phyloP scores from a whole-genome alignment of 2,888 invertebrate genomes.

The Aelia acuminata region DNA sequence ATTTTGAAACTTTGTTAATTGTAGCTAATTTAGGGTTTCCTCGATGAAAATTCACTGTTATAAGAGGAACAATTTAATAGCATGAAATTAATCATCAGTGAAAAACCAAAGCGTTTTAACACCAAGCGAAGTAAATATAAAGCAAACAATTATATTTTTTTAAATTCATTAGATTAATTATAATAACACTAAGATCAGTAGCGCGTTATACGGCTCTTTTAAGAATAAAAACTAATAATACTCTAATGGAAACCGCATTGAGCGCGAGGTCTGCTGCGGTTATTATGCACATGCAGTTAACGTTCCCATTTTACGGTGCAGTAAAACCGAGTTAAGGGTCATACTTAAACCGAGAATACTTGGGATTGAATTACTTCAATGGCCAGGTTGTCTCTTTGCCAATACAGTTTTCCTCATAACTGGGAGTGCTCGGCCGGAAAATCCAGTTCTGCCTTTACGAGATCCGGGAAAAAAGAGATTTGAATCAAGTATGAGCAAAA shows the following conservation, averaged over 20 bases:
- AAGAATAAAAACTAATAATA: not conserved
- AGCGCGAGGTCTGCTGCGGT: not conserved
- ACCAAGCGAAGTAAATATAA: no score
- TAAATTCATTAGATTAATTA: no score
- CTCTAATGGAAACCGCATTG: not conserved
- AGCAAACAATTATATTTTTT: no score
- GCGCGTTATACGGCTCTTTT: not conserved
- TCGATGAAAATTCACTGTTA: no score
- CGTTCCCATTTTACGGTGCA: not conserved
- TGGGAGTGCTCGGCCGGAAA: not conserved
- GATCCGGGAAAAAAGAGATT: not conserved
- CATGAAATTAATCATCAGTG: no score
- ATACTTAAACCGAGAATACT: not conserved
- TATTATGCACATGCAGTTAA: constrained; percentile 44
- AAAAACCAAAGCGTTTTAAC: no score
- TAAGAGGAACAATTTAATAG: no score
- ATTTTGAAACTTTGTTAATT: no score
- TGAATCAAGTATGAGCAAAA: no score
- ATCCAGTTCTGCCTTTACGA: not conserved
- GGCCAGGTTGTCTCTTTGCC: not conserved
- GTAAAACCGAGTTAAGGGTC: constrained; percentile 19
- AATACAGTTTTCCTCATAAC: not conserved
- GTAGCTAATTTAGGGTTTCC: no score
- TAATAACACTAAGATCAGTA: not conserved
- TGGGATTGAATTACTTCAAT: constrained; percentile 31